Evolutionary conservation across 2,113 vertebrate species (phyloP).

Genomic region (Neogobius melanostomus): DNA sequence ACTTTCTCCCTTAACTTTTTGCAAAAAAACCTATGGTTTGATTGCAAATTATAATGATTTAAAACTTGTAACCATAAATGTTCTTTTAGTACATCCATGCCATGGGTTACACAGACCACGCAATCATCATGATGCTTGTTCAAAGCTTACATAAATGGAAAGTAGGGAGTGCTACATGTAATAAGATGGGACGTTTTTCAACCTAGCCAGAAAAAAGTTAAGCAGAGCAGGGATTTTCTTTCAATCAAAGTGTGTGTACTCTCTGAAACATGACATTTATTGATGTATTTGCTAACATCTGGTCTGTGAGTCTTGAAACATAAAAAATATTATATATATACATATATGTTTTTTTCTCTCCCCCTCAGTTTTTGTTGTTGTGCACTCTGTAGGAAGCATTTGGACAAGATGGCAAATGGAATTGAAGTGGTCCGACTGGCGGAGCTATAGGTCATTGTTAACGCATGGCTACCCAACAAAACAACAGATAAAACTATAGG

Average conservation of each 20-base stretch:
- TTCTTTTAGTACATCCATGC: no score
- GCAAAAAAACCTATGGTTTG: no score
- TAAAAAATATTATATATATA: background rate
- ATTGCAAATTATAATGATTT: no score
- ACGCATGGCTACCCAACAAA: background rate
- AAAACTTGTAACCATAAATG: no score
- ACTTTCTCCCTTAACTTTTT: no score
- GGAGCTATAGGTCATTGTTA: constrained; percentile 10
- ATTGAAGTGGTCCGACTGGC: background rate
- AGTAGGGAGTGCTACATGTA: background rate
- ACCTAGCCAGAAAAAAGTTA: no score
- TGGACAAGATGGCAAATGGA: background rate
- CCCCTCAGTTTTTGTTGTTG: background rate
- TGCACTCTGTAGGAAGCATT: background rate
- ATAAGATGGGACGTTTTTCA: no score
- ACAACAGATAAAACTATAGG: background rate
- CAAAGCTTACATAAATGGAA: background rate
- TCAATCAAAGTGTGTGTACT: background rate
- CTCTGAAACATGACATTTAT: background rate
- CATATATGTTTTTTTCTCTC: background rate
- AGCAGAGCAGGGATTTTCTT: no score
- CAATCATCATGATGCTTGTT: background rate
- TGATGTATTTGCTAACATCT: constrained; percentile 2
- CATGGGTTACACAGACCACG: no score
- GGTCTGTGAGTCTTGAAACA: background rate